Percentiles rank a stretch among this genome's conserved stretches.
Conservation (phyloP, 2,888 invertebrate species). For the Polydrusus cervinus region DNA sequence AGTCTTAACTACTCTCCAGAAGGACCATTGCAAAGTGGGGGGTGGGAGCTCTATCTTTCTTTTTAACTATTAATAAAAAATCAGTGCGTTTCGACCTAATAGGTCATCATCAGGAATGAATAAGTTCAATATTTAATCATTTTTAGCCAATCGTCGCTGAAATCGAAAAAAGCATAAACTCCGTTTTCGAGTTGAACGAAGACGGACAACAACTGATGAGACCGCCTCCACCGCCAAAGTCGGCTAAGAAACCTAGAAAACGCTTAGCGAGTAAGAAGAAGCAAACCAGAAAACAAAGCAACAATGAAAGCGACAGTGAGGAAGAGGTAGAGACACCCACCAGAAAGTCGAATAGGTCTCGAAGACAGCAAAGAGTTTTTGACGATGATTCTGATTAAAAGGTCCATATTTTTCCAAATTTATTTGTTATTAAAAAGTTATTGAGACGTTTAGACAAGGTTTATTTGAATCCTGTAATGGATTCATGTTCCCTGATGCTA, state of each 20-base stretch:
- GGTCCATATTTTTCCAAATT: too few relatives aligned
- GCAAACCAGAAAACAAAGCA: background rate
- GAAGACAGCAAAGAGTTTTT: background rate
- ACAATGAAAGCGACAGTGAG: background rate
- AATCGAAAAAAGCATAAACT: slow-evolving; percentile 79
- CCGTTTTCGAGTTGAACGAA: slow-evolving; percentile 75
- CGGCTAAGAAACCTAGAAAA: background rate
- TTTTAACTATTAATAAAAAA: too few relatives aligned
- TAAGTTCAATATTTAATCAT: too few relatives aligned
- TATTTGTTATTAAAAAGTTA: too few relatives aligned
- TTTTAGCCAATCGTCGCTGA: slow-evolving; percentile 77
- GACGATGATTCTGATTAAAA: slow-evolving; percentile 12
- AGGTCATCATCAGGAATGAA: too few relatives aligned
- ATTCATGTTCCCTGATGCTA: too few relatives aligned
- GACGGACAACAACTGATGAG: slow-evolving; percentile 54
- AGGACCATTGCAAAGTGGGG: too few relatives aligned
- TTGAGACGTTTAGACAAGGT: too few relatives aligned
- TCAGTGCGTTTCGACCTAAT: too few relatives aligned
- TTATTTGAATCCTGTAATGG: too few relatives aligned
- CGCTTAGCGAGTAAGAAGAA: background rate
- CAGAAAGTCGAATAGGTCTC: slow-evolving; percentile 1
- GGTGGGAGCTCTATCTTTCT: too few relatives aligned
- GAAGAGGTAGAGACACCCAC: slow-evolving; percentile 1
- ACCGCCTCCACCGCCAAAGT: slow-evolving; percentile 52
- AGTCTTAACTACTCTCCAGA: too few relatives aligned